phyloP scores from a whole-genome alignment of 1,140 invertebrate genomes.

The Radopholus similis region DNA sequence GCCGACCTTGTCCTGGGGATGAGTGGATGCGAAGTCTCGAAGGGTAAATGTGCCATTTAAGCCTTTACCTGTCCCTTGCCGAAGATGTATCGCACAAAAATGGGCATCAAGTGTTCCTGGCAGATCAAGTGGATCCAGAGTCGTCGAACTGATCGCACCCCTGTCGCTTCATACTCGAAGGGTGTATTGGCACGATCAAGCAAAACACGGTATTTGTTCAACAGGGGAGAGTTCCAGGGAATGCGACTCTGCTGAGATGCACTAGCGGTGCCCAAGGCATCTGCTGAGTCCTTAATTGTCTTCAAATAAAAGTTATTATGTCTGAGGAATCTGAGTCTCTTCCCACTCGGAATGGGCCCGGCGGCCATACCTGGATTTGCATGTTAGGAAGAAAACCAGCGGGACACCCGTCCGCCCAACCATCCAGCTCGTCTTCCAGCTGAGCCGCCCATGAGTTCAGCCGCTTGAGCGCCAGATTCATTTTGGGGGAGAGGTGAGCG shows the following conservation, averaged over 20 bases:
- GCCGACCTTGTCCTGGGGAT: neutral
- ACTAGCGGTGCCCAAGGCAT: neutral
- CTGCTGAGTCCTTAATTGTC: neutral
- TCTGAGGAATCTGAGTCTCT: slow-evolving; percentile 61
- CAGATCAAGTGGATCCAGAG: slow-evolving; percentile 87
- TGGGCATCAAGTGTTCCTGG: slow-evolving; percentile 85
- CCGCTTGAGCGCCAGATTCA: slow-evolving; percentile 79
- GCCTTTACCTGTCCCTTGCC: slow-evolving; percentile 67
- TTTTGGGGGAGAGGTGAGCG: slow-evolving; percentile 74
- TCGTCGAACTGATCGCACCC: slow-evolving; percentile 65
- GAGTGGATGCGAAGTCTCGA: neutral
- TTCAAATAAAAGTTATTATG: neutral
- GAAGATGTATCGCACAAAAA: slow-evolving; percentile 92
- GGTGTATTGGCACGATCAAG: slow-evolving; percentile 84
- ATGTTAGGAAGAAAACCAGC: slow-evolving; percentile 74
- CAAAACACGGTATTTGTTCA: slow-evolving; percentile 85
- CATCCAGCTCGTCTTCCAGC: slow-evolving; percentile 71
- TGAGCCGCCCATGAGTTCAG: slow-evolving; percentile 82
- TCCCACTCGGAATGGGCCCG: neutral
- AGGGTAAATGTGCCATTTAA: too few relatives aligned
- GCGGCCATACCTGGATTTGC: slow-evolving; percentile 68
- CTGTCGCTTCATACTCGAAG: slow-evolving; percentile 70
- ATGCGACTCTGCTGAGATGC: neutral
- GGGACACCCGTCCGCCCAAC: slow-evolving; percentile 63
- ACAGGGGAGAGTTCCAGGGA: slow-evolving; percentile 69